These are phyloP conservation scores for honey bee (Apis mellifera) DNA, from an alignment of 1,140 invertebrate genomes.

Conservation along the genomic window Amel_HAv3.1 CM009946.2:2315501-2316000, in stretches of 20 bases:
- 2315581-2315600: too few relatives aligned
- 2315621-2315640: neutral
- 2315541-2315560: too few relatives aligned
- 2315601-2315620: too few relatives aligned
- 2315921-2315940: neutral
- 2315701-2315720: constrained; percentile 11
- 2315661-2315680: neutral
- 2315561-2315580: too few relatives aligned
- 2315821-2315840: constrained; percentile 5
- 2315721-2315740: constrained; percentile 18
- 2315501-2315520: too few relatives aligned
- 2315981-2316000: too few relatives aligned
- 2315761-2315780: constrained; percentile 18
- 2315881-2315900: too few relatives aligned
- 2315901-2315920: neutral
- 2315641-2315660: neutral
- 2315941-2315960: neutral
- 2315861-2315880: neutral
- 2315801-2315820: constrained; percentile 12
- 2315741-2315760: constrained; percentile 13
- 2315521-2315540: too few relatives aligned
- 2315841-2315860: constrained; percentile 4
- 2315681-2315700: neutral
- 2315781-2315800: constrained; percentile 26
- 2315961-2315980: too few relatives aligned